Base-by-base conservation (phyloP, 2,113 vertebrate genomes). In the Oncorhynchus kisutch region DNA sequence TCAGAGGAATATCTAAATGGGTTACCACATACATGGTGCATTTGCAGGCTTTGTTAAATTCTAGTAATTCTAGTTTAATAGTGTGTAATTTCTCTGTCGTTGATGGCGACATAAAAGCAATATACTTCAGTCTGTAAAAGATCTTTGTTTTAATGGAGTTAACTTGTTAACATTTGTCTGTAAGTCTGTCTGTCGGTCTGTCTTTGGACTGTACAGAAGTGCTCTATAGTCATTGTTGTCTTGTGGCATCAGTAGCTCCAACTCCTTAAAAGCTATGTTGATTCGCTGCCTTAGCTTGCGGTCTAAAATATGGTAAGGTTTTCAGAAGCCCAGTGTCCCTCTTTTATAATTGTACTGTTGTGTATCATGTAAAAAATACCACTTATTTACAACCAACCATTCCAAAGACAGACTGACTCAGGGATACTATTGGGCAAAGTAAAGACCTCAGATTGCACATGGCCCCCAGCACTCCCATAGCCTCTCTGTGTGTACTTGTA, bases 221-320 rank as follows among this genome's bases (percentile, higher is more conserved):
- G 51, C 20, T 60, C 20, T 22, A 62, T 62, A 11, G 59, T 18
- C 54, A 74, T 84, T 68, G 59, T 71, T 75, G 70, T 12, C 78
- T 78, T 68, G 77, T 81, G 84, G 82, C 66, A 39, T 39, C 49
- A 72, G 79, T 9, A 62, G 7, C 31, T 27, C 48, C 8, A 62
- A 59, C 72, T n/a, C 75, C 79, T 81, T 79, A 84, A 79, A 71
- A 82, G 82, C 73, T 80, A 74, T 82, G 88, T 76, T 22, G 51
- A 77, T 69, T 45, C 59, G 60, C 62, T 34, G 76, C 65, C 54
- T 68, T 71, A 45, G 67, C 74, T 77, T 16, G 14, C 4, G 49
- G 49, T 54, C 49, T 80, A 22, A 24, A 79, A 84, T 62, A 72
- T 11, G 75, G 59, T 45, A 81, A 85, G 70, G n/a, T 81, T 77